Percentiles rank a stretch among this genome's conserved stretches.
Evolutionary conservation across 2,888 invertebrate genomes (phyloP).

Genomic region (Sinopyrophorus schimmeli): DNA sequence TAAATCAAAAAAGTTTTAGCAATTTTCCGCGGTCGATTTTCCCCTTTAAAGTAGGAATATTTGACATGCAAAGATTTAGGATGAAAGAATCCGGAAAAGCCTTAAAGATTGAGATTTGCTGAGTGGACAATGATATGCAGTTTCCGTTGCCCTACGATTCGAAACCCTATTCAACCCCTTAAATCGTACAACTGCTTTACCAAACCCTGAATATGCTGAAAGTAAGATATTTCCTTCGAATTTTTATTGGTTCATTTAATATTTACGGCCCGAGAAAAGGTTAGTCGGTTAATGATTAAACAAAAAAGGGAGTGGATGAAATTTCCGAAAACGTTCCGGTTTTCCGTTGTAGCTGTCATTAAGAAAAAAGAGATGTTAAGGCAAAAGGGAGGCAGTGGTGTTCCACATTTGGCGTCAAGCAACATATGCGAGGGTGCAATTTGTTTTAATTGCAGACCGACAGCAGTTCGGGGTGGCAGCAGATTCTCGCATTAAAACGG

Average conservation of each 20-base stretch:
- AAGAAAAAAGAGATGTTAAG: constrained; percentile 26
- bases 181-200: constrained; percentile 14
- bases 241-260: too few species aligned
- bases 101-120: constrained; percentile 24
- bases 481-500: constrained; percentile 34
- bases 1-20: too few species aligned
- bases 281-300: constrained; percentile 1
- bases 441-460: constrained; percentile 34
- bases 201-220: constrained; percentile 20
- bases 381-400: too few species aligned
- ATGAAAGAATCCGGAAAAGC: constrained; percentile 18
- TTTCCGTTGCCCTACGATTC: constrained; percentile 12
- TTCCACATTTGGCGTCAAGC: constrained; percentile 30
- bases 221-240: constrained; percentile 10
- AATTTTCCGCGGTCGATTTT: too few species aligned
- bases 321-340: constrained; percentile 7
- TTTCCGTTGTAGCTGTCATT: constrained; percentile 27
- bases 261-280: too few species aligned
- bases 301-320: too few species aligned
- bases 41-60: too few species aligned
- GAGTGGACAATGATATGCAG: constrained; percentile 29
- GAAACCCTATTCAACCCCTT: constrained; percentile 11
- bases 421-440: constrained; percentile 33
- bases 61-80: constrained; percentile 24
- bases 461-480: constrained; percentile 26